phyloP scores from a whole-genome alignment of 2,113 vertebrate species.

The Trematocara stigmaticum region DNA sequence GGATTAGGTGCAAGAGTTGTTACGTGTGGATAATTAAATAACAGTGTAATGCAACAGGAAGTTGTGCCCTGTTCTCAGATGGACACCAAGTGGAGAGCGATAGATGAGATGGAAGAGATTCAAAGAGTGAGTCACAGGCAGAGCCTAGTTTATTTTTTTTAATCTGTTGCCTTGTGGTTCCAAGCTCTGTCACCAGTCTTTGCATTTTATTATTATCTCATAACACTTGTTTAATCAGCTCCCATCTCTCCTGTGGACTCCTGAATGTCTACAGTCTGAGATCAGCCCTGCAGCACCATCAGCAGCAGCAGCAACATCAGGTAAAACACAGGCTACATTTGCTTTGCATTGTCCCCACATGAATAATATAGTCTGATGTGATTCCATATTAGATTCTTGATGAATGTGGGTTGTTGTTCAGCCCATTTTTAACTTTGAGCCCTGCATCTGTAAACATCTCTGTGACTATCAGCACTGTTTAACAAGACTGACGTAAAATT shows the following conservation, averaged over 20 bases:
- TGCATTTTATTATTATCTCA: not conserved
- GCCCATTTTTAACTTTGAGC: not conserved
- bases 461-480: not conserved
- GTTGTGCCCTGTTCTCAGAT: not conserved
- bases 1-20: not conserved
- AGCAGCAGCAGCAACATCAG: not conserved
- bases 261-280: not conserved
- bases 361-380: not conserved
- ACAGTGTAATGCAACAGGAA: not conserved
- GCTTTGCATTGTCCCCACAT: not conserved
- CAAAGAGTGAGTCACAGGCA: not conserved
- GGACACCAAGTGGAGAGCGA: not conserved
- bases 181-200: not conserved
- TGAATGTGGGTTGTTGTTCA: not conserved
- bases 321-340: not conserved
- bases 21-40: not conserved
- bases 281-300: not conserved
- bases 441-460: not conserved
- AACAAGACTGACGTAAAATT: not conserved
- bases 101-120: not conserved
- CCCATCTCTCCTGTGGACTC: not conserved
- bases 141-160: not conserved
- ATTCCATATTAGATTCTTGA: not conserved
- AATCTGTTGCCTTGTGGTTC: not conserved
- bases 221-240: not conserved